phyloP scores from a whole-genome alignment of 2,797 vertebrate genomes.

The Yasuhikotakia modesta region DNA sequence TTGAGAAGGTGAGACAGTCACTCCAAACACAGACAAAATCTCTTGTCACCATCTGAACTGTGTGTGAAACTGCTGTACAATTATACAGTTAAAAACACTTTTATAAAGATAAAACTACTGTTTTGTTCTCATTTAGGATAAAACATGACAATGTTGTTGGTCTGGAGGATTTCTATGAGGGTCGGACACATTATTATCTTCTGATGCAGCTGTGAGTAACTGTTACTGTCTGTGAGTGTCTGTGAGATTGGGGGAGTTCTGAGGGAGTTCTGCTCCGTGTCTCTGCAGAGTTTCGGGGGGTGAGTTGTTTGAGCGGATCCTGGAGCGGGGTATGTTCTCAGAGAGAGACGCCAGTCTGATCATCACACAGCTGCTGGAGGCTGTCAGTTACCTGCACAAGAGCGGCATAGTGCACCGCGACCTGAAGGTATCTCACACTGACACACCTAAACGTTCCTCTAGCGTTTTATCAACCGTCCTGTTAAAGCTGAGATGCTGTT shows the following conservation, averaged over 20 bases:
- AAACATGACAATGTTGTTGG: constrained; percentile 94
- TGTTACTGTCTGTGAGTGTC: not conserved
- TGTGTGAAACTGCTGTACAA: not conserved
- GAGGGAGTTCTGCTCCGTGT: constrained; percentile 7
- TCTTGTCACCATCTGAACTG: not conserved
- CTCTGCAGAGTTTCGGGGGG: constrained; percentile 87
- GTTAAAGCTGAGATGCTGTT: no score
- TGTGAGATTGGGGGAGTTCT: no score
- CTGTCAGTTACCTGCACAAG: constrained; percentile 90
- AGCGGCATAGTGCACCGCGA: constrained; percentile 92
- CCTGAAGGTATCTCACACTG: constrained; percentile 86
- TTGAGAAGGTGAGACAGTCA: constrained; percentile 83
- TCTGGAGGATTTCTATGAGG: constrained; percentile 95
- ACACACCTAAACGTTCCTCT: no score
- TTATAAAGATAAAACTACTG: no score
- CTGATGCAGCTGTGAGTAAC: constrained; percentile 96
- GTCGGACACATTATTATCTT: constrained; percentile 91
- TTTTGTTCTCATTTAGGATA: constrained; percentile 77
- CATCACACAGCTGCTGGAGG: constrained; percentile 92
- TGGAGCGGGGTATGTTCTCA: constrained; percentile 93
- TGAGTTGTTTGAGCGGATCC: constrained; percentile 97
- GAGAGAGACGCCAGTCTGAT: constrained; percentile 94
- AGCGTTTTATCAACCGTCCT: no score
- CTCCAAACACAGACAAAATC: not conserved
- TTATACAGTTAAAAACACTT: not conserved